Base-by-base conservation (phyloP, 2,113 vertebrate species). In the Sylvilagus bachmani region DNA sequence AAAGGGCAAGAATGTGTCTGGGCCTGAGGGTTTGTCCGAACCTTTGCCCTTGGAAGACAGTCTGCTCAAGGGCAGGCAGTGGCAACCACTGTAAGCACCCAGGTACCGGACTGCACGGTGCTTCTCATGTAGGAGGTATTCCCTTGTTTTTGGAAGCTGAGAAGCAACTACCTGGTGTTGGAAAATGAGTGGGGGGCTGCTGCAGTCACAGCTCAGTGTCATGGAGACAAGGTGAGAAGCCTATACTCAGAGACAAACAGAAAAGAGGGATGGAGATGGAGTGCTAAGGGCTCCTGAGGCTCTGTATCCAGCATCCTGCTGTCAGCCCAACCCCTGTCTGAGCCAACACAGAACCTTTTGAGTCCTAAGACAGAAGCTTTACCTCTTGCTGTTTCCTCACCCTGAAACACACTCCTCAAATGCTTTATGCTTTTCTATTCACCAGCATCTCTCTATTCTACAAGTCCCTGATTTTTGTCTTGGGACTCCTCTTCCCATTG, bases 251-350 rank as follows among this genome's bases (percentile, higher is more conserved):
- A 11, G n/a, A 10, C 25, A 14, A 73, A 58, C 64, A 64, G 66
- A 53, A 55, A 22, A 55, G 73, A 14, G 6, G 49, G 14, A 58
- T 58, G 55, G 17, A 17, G 55, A 58, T 16, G 19, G 36, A 64
- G 36, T 33, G 5, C 51, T 10, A 33, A 31, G 8, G 22, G n/a
- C 61, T 36, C 53, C 8, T 0, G 0, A n/a, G 55, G 55, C 55
- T 19, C 31, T 6, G 12, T 21, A 36, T 6, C 55, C 36, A 11
- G n/a, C 11, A 8, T 22, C 36, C 0, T 58, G 0, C 27, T 5
- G 29, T 58, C 17, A 16, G 19, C 9, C 29, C 10, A 33, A 4
- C 21, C 31, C 6, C 38, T 3, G 1, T 16, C 55, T 10, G 14
- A 69, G 55, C 29, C n/a, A 19, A 33, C 13, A 69, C 2, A 71